phyloP scores from a whole-genome alignment of 1,140 invertebrate genomes.

The Hyles vespertilio region DNA sequence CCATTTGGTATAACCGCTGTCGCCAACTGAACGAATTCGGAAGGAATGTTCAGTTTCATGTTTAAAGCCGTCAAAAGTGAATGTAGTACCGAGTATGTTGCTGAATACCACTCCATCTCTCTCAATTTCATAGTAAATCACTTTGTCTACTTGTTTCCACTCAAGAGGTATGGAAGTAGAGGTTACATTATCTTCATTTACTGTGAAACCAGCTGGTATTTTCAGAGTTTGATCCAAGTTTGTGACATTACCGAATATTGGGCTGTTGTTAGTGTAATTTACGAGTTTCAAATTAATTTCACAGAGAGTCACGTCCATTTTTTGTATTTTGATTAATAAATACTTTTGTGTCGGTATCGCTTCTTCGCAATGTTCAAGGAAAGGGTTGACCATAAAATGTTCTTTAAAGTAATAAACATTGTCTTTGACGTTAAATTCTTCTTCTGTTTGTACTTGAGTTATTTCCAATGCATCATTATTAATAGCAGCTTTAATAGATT shows the following conservation, averaged over 20 bases:
- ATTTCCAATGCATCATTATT: conserved; percentile 36
- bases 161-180: conserved; percentile 30
- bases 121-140: conserved; percentile 54
- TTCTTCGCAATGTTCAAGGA: conserved; percentile 27
- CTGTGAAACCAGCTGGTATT: conserved; percentile 28
- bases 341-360: conserved; percentile 36
- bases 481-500: conserved; percentile 36
- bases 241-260: conserved; percentile 31
- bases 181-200: conserved; percentile 22
- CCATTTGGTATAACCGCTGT: conserved; percentile 43
- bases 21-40: conserved; percentile 40
- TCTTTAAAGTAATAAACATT: conserved; percentile 46
- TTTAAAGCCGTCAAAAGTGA: conserved; percentile 43
- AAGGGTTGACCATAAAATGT: conserved; percentile 48
- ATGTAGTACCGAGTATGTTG: conserved; percentile 35
- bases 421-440: conserved; percentile 35
- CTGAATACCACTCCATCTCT: conserved; percentile 44
- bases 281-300: conserved; percentile 53
- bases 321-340: conserved; percentile 52
- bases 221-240: conserved; percentile 20
- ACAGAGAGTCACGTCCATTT: conserved; percentile 39
- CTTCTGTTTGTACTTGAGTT: conserved; percentile 30
- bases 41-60: conserved; percentile 38
- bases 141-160: conserved; percentile 34
- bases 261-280: conserved; percentile 29